phyloP scores from a whole-genome alignment of 2,113 vertebrate genomes.

The Mormyrus iriodes region DNA sequence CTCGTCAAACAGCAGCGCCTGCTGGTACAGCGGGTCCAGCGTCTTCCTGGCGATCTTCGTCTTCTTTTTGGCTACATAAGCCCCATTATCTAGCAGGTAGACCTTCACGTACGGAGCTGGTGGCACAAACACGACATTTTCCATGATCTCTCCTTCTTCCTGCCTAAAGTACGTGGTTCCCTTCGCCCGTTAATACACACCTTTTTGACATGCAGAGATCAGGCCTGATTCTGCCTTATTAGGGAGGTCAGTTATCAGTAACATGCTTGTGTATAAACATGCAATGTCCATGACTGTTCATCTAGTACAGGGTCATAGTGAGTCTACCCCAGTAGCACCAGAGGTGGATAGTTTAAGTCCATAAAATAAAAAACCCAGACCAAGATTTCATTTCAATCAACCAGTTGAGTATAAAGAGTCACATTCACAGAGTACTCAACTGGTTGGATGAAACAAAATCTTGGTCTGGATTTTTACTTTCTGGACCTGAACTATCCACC shows the following conservation, averaged over 20 bases:
- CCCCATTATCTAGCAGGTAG: conserved; percentile 91
- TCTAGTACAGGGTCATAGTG: background rate
- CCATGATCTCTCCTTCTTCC: background rate
- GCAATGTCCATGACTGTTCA: background rate
- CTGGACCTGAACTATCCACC: background rate
- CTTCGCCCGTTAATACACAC: background rate
- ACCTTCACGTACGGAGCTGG: conserved; percentile 96
- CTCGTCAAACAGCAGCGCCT: conserved; percentile 90
- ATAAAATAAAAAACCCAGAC: background rate
- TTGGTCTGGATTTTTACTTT: background rate
- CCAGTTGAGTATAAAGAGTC: background rate
- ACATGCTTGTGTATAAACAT: background rate
- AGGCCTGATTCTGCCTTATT: background rate
- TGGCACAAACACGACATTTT: conserved; percentile 30
- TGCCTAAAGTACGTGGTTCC: background rate
- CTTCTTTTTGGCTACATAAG: conserved; percentile 97
- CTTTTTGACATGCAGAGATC: background rate
- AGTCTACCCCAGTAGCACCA: background rate
- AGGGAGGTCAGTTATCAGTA: background rate
- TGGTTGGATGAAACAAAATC: background rate
- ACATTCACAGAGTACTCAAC: background rate
- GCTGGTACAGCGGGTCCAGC: conserved; percentile 93
- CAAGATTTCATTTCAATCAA: background rate
- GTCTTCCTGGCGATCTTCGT: conserved; percentile 98
- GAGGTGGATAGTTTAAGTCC: background rate